These are phyloP conservation scores for Falco rusticolus DNA, from an alignment of 2,797 vertebrate species.

Conservation along the genomic window DNA sequence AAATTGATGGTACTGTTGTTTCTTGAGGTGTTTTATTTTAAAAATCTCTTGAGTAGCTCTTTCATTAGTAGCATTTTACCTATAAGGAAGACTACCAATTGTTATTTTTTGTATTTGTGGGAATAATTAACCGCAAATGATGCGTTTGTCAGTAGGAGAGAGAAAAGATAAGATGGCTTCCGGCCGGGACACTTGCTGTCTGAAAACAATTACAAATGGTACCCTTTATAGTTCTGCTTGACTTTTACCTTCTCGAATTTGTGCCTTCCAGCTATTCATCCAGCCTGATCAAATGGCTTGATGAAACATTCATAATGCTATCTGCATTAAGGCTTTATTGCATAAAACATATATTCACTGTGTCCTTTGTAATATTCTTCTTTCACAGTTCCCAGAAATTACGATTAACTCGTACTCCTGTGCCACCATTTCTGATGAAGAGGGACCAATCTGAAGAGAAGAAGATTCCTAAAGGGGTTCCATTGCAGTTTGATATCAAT, in stretches of 20 bases:
- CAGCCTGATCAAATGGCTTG: background rate
- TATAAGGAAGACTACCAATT: background rate
- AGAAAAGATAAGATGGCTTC: background rate
- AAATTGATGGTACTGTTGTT: background rate
- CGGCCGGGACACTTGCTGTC: background rate
- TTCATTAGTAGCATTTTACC: background rate
- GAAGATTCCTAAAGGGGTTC: slow-evolving; percentile 93
- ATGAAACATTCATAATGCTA: background rate
- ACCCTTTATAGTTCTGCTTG: background rate
- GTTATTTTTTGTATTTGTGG: background rate
- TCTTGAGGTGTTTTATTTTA: background rate
- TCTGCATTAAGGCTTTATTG: background rate
- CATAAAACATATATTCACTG: background rate
- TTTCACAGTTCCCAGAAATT: slow-evolving; percentile 79
- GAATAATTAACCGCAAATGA: background rate
- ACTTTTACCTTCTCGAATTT: background rate
- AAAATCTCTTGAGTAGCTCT: background rate
- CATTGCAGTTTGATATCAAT: slow-evolving; percentile 96
- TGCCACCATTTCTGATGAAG: slow-evolving; percentile 78
- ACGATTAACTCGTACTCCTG: slow-evolving; percentile 84
- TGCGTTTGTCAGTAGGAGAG: background rate
- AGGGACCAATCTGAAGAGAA: slow-evolving; percentile 82
- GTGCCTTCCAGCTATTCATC: background rate
- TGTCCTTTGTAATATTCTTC: slow-evolving; percentile 4
- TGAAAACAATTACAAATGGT: background rate